These are phyloP conservation scores for Tetramorium parvispinum DNA, from an alignment of 1,140 invertebrate genomes.

Conservation along the genomic window DNA sequence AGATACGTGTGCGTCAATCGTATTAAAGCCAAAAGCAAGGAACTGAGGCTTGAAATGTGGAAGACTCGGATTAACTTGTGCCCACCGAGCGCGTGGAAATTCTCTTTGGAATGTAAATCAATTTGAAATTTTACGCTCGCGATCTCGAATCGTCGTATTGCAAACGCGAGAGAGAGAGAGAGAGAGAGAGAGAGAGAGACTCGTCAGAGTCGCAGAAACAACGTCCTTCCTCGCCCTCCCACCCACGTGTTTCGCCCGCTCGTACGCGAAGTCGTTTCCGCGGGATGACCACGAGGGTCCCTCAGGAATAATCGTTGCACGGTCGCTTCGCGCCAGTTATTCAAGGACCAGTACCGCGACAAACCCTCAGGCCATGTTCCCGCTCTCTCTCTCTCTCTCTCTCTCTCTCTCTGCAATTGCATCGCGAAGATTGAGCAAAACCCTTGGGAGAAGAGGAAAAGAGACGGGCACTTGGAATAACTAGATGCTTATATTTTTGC, in stretches of 20 bases:
- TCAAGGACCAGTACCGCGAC: background rate
- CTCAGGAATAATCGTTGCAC: conserved; percentile 15
- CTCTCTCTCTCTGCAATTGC: background rate
- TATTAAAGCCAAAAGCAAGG: background rate
- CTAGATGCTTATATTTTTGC: background rate
- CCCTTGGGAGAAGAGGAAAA: background rate
- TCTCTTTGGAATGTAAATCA: conserved; percentile 53
- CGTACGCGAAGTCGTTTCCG: background rate
- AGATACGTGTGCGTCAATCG: background rate
- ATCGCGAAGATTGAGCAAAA: conserved; percentile 3
- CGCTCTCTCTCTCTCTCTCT: background rate
- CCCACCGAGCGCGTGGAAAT: conserved; percentile 3
- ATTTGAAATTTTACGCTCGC: conserved; percentile 46
- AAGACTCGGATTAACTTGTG: conserved; percentile 64
- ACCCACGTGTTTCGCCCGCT: background rate
- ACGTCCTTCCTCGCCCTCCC: too few species aligned
- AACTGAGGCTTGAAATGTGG: conserved; percentile 40
- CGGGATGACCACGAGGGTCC: background rate
- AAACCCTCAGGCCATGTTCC: background rate
- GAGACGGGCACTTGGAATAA: conserved; percentile 1
- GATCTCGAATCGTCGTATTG: conserved; percentile 50
- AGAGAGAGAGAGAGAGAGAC: conserved; percentile 44
- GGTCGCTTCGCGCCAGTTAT: background rate
- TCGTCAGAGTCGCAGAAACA: background rate
- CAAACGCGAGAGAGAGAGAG: conserved; percentile 61